A percentile compares a stretch with the other conserved stretches of the same genome.
phyloP scores from a whole-genome alignment of 2,888 invertebrate genomes.

The Gisinianus flammeolus region DNA sequence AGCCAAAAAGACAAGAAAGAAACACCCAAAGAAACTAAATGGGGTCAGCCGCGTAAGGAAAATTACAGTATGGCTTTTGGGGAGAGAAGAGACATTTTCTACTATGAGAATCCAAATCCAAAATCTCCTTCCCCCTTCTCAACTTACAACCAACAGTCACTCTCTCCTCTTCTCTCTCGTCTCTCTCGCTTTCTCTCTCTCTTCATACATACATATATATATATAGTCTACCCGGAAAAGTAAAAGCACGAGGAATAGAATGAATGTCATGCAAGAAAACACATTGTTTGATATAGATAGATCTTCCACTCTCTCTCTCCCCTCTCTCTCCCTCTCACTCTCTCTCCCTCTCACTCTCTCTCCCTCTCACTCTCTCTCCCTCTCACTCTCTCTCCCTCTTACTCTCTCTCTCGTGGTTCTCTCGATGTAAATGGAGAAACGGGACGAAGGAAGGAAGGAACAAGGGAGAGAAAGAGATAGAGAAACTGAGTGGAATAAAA shows the following conservation, averaged over 20 bases:
- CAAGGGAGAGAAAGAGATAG: not conserved
- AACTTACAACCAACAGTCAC: not conserved
- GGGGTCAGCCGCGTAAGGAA: constrained; percentile 43
- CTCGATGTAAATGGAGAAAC: not conserved
- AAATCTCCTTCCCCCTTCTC: not conserved
- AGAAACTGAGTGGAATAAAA: no score
- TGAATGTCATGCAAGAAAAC: constrained; percentile 2
- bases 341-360: no score
- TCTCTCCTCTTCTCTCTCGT: constrained; percentile 4
- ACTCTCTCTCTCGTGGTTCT: no score
- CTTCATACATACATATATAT: not conserved
- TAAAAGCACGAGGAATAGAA: not conserved
- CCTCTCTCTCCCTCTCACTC: not conserved
- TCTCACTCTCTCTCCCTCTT: no score
- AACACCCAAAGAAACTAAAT: constrained; percentile 44
- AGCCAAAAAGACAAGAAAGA: constrained; percentile 47
- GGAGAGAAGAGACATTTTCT: not conserved
- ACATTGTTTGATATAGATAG: not conserved
- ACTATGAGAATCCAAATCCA: no score
- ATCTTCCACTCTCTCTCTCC: not conserved
- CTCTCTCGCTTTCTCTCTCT: not conserved
- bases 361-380: no score
- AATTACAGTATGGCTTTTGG: constrained; percentile 35
- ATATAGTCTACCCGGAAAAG: not conserved
- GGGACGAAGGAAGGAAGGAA: not conserved